Evolutionary conservation across 2,888 invertebrate species (phyloP).

Genomic region (Silvanus unidentatus): DNA sequence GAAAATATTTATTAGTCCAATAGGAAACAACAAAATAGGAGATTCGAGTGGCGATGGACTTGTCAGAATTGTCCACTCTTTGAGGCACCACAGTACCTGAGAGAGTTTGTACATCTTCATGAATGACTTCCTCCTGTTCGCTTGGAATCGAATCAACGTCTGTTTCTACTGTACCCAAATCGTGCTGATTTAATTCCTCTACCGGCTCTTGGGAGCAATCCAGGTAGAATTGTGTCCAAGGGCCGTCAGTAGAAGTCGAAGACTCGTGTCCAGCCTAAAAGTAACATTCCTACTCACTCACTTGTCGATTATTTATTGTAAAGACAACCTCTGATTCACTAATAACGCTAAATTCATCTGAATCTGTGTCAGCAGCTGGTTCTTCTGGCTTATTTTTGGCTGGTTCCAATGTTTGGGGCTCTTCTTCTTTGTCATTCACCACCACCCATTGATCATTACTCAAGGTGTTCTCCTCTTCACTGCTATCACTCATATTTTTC

Average conservation of each 20-base stretch:
- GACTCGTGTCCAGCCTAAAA: too few species aligned
- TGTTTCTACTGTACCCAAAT: background rate
- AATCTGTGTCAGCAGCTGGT: constrained; percentile 5
- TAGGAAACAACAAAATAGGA: background rate
- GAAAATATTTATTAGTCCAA: background rate
- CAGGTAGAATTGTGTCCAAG: background rate
- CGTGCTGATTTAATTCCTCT: background rate
- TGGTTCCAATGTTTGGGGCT: too few species aligned
- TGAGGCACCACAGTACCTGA: background rate
- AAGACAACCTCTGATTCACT: background rate
- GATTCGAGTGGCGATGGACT: background rate
- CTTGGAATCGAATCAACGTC: constrained; percentile 4
- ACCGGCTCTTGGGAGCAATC: constrained; percentile 2
- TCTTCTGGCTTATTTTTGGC: too few species aligned
- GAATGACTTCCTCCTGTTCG: background rate
- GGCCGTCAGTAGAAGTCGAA: background rate
- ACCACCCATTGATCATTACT: too few species aligned
- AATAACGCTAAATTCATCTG: constrained; percentile 1
- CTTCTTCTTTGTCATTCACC: too few species aligned
- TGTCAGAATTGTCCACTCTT: background rate
- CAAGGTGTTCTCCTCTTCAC: too few species aligned
- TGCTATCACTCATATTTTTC: too few species aligned
- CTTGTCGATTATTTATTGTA: background rate
- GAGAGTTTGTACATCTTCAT: background rate
- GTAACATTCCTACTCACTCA: too few species aligned